Conservation (phyloP, 2,888 invertebrate species). For the Pandemis cinnamomeana region DNA sequence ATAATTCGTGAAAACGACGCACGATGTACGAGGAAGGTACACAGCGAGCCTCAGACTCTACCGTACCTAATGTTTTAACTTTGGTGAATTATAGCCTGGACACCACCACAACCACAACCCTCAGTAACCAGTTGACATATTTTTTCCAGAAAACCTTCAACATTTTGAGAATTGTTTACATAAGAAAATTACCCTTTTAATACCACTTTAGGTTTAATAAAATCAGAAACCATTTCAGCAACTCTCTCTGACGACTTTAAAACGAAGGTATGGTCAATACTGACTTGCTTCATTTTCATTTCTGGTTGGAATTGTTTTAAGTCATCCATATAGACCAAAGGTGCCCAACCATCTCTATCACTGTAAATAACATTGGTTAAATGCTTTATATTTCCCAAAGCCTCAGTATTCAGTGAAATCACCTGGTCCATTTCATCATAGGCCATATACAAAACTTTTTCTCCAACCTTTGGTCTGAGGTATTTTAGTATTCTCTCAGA, state of each 20-base stretch:
- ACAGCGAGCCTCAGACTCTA: too few relatives aligned
- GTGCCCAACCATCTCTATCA: constrained; percentile 92
- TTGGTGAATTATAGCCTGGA: background rate
- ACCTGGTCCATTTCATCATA: constrained; percentile 93
- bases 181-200: background rate
- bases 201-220: constrained; percentile 55
- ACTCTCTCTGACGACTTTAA: constrained; percentile 86
- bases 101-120: background rate
- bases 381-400: constrained; percentile 86
- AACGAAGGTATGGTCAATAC: constrained; percentile 91
- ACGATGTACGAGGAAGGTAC: too few relatives aligned
- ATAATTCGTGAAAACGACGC: too few relatives aligned
- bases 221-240: constrained; percentile 72
- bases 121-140: background rate
- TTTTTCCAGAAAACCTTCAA: too few relatives aligned
- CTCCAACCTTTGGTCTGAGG: constrained; percentile 83
- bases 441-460: constrained; percentile 88
- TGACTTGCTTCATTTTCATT: constrained; percentile 61
- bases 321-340: constrained; percentile 87
- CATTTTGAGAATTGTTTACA: too few relatives aligned
- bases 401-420: constrained; percentile 85
- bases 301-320: constrained; percentile 74
- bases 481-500: constrained; percentile 82
- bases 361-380: constrained; percentile 89
- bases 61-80: background rate